Base-by-base conservation (phyloP, 2,113 vertebrate genomes). In the Dicerorhinus sumatrensis region DNA sequence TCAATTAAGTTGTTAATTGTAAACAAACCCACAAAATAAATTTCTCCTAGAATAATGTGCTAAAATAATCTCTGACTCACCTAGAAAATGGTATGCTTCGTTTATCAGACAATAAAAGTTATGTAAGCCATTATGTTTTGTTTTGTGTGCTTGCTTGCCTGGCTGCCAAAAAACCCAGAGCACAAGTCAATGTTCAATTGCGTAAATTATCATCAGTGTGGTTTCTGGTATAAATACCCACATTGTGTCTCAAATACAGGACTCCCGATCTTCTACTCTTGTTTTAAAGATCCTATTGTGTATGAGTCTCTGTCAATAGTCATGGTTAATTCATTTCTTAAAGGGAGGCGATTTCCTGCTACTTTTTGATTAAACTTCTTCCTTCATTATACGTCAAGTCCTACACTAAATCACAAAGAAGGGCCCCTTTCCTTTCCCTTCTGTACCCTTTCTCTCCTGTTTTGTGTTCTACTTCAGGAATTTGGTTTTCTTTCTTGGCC, bases 1-100 rank as follows among this genome's bases (percentile, higher is more conserved):
- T 80, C 86, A 96, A 95, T 90, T 95, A 96, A 91, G 42, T 92
- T 75, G 17, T 48, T 94, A 81, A 56, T 72, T 87, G 58, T 92
- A 91, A 97, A 86, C 77, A 97, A 95, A 81, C 25, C 2, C 60
- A 69, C 58, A 81, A 87, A 95, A 90, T 69, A 92, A 84, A 87
- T 85, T 96, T 83, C 48, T 95, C 23, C 90, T 88, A 27, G 10
- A 92, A 85, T 90, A 72, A 84, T 48, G 6, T 87, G 39, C 21
- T 89, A n/a, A 80, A 60, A 58, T 2, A 54, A 23, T n/a, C 27
- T 93, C 79, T 54, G n/a, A 58, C 67, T 95, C 6, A 7, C 58
- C 62, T 92, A 67, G 46, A 94, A 97, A 96, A 90, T 14, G 10
- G 33, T 65, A 62, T 42, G 20, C 46, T 95, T 76, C 70, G 27